These are phyloP conservation scores for Drosophila nigromelanica DNA, from an alignment of 1,140 invertebrate genomes.

Conservation along the genomic window DNA sequence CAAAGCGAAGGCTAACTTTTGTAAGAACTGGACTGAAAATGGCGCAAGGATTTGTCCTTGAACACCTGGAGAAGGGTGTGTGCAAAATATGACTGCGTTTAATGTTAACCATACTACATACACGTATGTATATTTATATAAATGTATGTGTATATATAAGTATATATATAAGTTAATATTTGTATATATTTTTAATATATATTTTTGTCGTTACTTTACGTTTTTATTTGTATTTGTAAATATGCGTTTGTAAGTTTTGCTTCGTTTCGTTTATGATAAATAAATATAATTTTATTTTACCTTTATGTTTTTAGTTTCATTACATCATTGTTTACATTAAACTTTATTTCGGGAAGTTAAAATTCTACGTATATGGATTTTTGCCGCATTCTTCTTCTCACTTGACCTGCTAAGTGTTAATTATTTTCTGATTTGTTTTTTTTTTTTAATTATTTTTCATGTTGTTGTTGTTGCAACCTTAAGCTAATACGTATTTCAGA, in stretches of 20 bases:
- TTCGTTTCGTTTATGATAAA: slow-evolving; percentile 57
- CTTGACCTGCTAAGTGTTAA: slow-evolving; percentile 9
- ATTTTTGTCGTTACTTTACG: slow-evolving; percentile 58
- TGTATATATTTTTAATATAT: slow-evolving; percentile 73
- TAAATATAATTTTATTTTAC: slow-evolving; percentile 56
- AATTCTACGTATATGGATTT: slow-evolving; percentile 77
- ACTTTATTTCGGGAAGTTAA: slow-evolving; percentile 75
- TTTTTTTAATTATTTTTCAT: slow-evolving; percentile 23
- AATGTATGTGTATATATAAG: slow-evolving; percentile 54
- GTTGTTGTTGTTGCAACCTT: slow-evolving; percentile 71
- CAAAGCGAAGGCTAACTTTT: slow-evolving; percentile 19
- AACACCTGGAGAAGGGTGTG: slow-evolving; percentile 5
- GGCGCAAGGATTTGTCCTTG: neutral
- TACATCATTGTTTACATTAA: slow-evolving; percentile 19
- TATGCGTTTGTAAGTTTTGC: slow-evolving; percentile 52
- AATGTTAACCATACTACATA: slow-evolving; percentile 37
- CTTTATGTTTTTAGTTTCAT: slow-evolving; percentile 24
- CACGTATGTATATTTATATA: slow-evolving; percentile 46
- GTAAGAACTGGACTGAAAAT: slow-evolving; percentile 2
- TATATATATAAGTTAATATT: slow-evolving; percentile 48
- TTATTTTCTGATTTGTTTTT: neutral
- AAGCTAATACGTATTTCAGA: slow-evolving; percentile 80
- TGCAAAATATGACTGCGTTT: slow-evolving; percentile 46
- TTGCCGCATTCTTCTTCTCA: slow-evolving; percentile 26
- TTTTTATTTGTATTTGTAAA: slow-evolving; percentile 55